Evolutionary conservation across 2,113 vertebrate genomes (phyloP).

Genomic region (Lates calcarifer): DNA sequence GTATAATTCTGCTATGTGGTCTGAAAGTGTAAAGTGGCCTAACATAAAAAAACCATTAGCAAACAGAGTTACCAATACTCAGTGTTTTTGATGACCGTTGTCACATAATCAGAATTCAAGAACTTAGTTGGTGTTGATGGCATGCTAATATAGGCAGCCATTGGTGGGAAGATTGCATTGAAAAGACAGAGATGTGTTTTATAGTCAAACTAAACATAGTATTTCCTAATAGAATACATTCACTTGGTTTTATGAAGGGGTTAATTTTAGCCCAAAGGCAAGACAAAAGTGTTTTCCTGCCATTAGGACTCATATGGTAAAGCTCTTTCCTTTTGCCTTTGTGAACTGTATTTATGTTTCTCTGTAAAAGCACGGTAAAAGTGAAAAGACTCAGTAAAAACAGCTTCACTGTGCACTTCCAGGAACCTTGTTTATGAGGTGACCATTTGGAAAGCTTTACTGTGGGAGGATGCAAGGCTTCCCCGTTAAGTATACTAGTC

Average conservation of each 20-base stretch:
- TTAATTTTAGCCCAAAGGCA: slow-evolving; percentile 27
- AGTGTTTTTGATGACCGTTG: background rate
- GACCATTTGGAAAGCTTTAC: slow-evolving; percentile 60
- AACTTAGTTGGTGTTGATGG: background rate
- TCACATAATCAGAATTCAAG: background rate
- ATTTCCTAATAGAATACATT: slow-evolving; percentile 9
- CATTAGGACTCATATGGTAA: slow-evolving; percentile 27
- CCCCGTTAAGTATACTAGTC: slow-evolving; percentile 28
- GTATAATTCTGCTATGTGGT: background rate
- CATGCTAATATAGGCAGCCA: background rate
- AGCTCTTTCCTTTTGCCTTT: slow-evolving; percentile 37
- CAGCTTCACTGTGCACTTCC: slow-evolving; percentile 44
- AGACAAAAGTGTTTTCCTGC: slow-evolving; percentile 1
- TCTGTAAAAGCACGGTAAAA: slow-evolving; percentile 49
- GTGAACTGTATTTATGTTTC: slow-evolving; percentile 48
- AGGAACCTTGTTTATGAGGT: slow-evolving; percentile 64
- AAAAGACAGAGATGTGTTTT: background rate
- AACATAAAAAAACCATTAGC: background rate
- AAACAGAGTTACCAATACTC: background rate
- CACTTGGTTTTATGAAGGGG: slow-evolving; percentile 18
- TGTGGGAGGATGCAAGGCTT: slow-evolving; percentile 32
- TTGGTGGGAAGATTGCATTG: background rate
- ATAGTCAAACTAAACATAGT: background rate
- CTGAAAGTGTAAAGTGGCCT: background rate
- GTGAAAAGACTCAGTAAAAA: slow-evolving; percentile 55